Evolutionary conservation across 1,140 invertebrate genomes (phyloP).

Genomic region (Bradynema listronoti): DNA sequence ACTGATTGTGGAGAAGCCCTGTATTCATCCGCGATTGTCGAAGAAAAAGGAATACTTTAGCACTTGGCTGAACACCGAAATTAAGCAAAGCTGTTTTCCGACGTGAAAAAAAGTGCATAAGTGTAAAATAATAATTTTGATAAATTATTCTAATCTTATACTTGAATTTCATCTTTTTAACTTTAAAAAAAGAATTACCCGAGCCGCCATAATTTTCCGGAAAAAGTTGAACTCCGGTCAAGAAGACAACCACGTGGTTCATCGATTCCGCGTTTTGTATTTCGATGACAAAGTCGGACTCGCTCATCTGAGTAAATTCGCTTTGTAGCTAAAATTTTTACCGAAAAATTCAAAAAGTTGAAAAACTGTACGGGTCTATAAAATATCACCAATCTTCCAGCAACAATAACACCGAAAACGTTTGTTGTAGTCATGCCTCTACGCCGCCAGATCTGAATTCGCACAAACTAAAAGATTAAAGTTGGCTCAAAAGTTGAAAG

Average conservation of each 20-base stretch:
- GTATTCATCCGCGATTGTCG: neutral
- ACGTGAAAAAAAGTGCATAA: too few relatives aligned
- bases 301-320: conserved; percentile 31
- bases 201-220: conserved; percentile 28
- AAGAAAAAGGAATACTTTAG: conserved; percentile 12
- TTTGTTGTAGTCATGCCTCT: conserved; percentile 9
- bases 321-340: conserved; percentile 32
- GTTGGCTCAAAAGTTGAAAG: too few relatives aligned
- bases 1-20: conserved; percentile 4
- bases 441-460: too few relatives aligned
- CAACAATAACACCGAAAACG: conserved; percentile 38
- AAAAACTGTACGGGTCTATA: too few relatives aligned
- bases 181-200: conserved; percentile 20
- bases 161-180: too few relatives aligned
- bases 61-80: neutral
- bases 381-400: conserved; percentile 40
- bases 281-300: conserved; percentile 31
- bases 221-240: conserved; percentile 34
- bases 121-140: too few relatives aligned
- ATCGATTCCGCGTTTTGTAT: conserved; percentile 20
- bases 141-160: too few relatives aligned
- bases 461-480: too few relatives aligned
- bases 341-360: conserved; percentile 14
- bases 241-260: conserved; percentile 39
- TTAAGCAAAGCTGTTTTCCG: neutral